phyloP scores from a whole-genome alignment of 37 sponge, comb jelly and placozoan genomes.

The Spongilla lacustris region DNA sequence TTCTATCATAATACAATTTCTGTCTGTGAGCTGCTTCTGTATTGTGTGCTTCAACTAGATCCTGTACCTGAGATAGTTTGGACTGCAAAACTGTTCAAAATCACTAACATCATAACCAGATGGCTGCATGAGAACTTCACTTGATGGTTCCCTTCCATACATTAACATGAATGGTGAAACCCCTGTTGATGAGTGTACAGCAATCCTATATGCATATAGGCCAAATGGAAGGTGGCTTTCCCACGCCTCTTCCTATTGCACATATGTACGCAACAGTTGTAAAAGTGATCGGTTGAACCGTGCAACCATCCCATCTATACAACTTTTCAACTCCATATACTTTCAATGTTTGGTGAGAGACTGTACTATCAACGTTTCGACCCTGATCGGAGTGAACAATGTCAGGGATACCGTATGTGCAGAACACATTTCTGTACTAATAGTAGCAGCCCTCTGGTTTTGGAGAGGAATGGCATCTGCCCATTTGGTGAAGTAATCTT shows the following conservation, averaged over 20 bases:
- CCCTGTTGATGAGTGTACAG: constrained; percentile 48
- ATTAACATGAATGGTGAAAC: constrained; percentile 58
- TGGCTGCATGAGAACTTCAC: too few relatives aligned
- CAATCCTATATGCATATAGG: constrained; percentile 53
- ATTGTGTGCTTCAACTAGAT: too few relatives aligned
- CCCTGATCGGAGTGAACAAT: constrained; percentile 65
- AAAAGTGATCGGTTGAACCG: constrained; percentile 57
- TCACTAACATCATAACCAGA: too few relatives aligned
- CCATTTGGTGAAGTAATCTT: constrained; percentile 71
- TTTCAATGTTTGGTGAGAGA: constrained; percentile 31
- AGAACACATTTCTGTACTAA: constrained; percentile 16
- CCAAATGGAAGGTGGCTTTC: constrained; percentile 57
- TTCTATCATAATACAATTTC: too few relatives aligned
- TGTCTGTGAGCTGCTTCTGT: too few relatives aligned
- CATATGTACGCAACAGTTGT: constrained; percentile 68
- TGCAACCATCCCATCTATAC: constrained; percentile 62
- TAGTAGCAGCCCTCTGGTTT: constrained; percentile 17
- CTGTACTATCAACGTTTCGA: constrained; percentile 55
- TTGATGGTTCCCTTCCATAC: constrained; percentile 51
- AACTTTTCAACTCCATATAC: constrained; percentile 31
- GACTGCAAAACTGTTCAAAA: too few relatives aligned
- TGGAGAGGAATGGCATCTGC: constrained; percentile 54
- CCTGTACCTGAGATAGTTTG: too few relatives aligned
- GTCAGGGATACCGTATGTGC: constrained; percentile 24
- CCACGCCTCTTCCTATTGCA: constrained; percentile 25